These are phyloP conservation scores for Dicerorhinus sumatrensis DNA, from an alignment of 2,113 vertebrate genomes.

Conservation along the genomic window DNA sequence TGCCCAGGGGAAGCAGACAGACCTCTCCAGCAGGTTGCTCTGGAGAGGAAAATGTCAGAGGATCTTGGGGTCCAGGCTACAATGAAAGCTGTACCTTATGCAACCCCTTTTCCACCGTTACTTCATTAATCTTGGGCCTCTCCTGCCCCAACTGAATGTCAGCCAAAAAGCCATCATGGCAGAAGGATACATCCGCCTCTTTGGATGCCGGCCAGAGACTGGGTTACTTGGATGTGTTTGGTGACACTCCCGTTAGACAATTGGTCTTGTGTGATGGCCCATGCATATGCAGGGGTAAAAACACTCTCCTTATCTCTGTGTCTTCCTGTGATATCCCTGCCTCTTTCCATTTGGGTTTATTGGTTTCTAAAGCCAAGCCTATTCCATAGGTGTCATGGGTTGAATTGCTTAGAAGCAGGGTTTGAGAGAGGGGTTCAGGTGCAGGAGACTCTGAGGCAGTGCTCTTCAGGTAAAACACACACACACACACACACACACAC, in stretches of 20 bases:
- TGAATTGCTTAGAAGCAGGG: not conserved
- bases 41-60: not conserved
- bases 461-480: not conserved
- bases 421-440: not conserved
- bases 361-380: not conserved
- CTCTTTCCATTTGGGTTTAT: not conserved
- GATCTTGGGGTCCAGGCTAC: not conserved
- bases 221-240: not conserved
- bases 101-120: not conserved
- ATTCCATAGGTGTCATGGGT: not conserved
- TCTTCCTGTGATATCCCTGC: not conserved
- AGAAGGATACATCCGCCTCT: not conserved
- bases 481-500: not conserved
- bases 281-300: not conserved
- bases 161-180: not conserved
- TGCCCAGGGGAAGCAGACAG: not conserved
- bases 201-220: not conserved
- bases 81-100: too few relatives aligned
- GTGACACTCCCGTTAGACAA: not conserved
- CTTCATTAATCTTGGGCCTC: not conserved
- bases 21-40: not conserved
- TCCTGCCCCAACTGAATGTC: not conserved
- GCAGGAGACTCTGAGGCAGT: not conserved
- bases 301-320: not conserved
- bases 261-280: not conserved